Base-by-base conservation (phyloP, 2,113 vertebrate species). In the Oplegnathus fasciatus region DNA sequence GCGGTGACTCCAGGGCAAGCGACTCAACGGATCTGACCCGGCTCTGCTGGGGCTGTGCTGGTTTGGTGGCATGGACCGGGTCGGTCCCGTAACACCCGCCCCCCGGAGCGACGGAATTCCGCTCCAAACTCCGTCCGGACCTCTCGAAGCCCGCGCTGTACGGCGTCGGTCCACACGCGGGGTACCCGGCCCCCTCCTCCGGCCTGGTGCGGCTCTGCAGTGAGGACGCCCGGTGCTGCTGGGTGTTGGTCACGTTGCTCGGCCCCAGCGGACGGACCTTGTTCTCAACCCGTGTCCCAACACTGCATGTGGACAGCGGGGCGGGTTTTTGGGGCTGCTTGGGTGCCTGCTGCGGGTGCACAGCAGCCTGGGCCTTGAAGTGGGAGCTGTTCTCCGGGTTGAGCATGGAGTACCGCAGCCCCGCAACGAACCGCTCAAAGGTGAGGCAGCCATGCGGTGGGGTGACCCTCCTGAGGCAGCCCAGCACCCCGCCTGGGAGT, bases 401-500 rank as follows among this genome's bases (percentile, higher is more conserved):
- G 24, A 96, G 92, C 94, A 98, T 96, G 10, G 98, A 96, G 68
- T 95, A 93, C 20, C 98, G 94, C 55, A 99, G 95, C 26, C 98
- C 98, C 30, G 96, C 93, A 0, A 99, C 97, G 87, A 99, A 98
- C 4, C 97, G 95, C 92, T 99, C 97, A 90, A 99, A 99, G 9
- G 96, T 97, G 75, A 99, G 96, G 92, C 96, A 97, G 30, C 98
- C 98, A 84, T 97, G 97, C 79, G 96, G 95, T 4, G 98, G 97
- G 0, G 97, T 96, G 58, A 96, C 97, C 77, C 92, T 93, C 75
- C 97, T 86, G 86, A 99, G 82, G 60, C 97, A 96, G 76, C 95
- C 91, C 88, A 98, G 92, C 54, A 98, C 98, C 2, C 97, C 97
- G n/a, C 94, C 93, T 37, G 98, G 97, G 64, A 98, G 85, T 40